Evolutionary conservation across 2,113 vertebrate genomes (phyloP), one percentile per base, ranked within the genome.

Genomic region (Macquaria australasica): DNA sequence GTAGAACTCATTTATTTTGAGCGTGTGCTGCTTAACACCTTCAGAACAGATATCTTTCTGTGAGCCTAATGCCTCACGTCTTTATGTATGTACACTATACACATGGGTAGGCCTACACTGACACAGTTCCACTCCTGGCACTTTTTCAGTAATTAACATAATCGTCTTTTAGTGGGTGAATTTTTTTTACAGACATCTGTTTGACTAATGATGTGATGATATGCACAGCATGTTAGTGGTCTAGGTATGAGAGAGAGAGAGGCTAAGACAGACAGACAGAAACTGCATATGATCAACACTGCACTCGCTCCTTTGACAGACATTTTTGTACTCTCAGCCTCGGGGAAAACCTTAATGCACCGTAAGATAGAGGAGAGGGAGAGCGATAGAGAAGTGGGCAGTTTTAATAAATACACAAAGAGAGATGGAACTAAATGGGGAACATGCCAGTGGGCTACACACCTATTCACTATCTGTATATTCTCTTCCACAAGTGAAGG

Each of bases 121-220:
- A 72, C 69, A 67, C 66, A 41, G 15, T 82, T 91, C 79, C 66
- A 84, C 62, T 75, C 50, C 62, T 85, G 82, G 43, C 62, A 31
- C 31, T 63, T 63, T 67, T 8, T 83, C 58, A 31, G 56, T 74
- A 72, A 87, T 87, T 81, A 74, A n/a, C 58, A 78, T 74, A 74
- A 82, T 87, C 20, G 7, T 79, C 51, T 83, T 85, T 84, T 63
- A 51, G 70, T 37, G 72, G 28, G 41, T 62, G 20, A 53, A 39
- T 82, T 72, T 79, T n/a, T 81, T 62, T 41, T 18, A 41, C 53
- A 53, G 74, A 50, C 81, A 83, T 80, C 79, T 87, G 77, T 71
- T 84, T 55, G 48, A 75, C 63, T 85, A 73, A 80, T 84, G 74
- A 82, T 83, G 68, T 48, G 78, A 87, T 69, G 68, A 53, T 28